Percentiles rank a stretch among this genome's conserved stretches.
Evolutionary conservation across 1,140 invertebrate species (phyloP).

Genomic region (Pygmarrhopalites habei): DNA sequence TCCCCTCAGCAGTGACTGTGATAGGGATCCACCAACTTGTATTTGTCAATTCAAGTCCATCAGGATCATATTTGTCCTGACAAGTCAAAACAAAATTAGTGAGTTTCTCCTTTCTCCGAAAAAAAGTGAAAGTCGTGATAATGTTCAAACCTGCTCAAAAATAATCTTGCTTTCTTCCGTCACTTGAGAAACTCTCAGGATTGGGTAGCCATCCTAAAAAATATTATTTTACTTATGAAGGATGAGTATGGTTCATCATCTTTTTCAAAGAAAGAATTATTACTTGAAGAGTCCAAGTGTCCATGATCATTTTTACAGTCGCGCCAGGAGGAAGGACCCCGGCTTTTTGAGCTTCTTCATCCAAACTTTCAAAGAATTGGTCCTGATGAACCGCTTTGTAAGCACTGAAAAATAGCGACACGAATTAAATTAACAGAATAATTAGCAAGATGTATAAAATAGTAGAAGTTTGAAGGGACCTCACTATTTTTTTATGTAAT

Average conservation of each 20-base stretch:
- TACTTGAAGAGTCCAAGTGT: slow-evolving; percentile 71
- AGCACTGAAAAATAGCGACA: slow-evolving; percentile 44
- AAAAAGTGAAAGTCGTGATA: too few relatives aligned
- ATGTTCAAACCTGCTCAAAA: too few relatives aligned
- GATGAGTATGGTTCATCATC: too few relatives aligned
- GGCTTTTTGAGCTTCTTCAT: slow-evolving; percentile 45
- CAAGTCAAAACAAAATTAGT: too few relatives aligned
- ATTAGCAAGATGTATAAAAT: neutral
- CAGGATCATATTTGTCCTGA: slow-evolving; percentile 3
- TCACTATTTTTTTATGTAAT: slow-evolving; percentile 8
- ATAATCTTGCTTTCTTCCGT: too few relatives aligned
- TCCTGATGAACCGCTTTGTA: slow-evolving; percentile 61
- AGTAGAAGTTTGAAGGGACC: neutral
- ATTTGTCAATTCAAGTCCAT: neutral
- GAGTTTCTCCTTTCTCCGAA: too few relatives aligned
- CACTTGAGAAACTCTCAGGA: too few relatives aligned
- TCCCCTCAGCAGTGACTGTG: neutral
- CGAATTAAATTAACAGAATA: neutral
- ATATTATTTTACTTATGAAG: too few relatives aligned
- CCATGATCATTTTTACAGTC: slow-evolving; percentile 61
- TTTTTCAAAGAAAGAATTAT: too few relatives aligned
- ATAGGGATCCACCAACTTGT: slow-evolving; percentile 29
- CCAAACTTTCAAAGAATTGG: slow-evolving; percentile 62
- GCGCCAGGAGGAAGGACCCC: neutral
- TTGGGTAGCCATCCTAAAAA: too few relatives aligned